Evolutionary conservation across 2,888 invertebrate species (phyloP).

Genomic region (Heliconius cydno): DNA sequence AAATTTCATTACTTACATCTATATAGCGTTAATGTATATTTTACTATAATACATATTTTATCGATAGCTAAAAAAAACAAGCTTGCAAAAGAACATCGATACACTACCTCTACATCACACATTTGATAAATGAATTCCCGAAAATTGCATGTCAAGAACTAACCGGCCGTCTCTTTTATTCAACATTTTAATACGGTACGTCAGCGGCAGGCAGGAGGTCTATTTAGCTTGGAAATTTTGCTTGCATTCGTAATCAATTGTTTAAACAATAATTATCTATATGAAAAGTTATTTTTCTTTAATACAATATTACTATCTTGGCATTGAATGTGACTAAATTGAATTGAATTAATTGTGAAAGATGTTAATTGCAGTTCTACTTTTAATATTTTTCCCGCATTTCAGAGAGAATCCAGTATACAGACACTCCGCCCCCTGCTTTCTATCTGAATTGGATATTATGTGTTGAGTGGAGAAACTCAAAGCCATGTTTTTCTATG

Average conservation of each 20-base stretch:
- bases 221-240: conserved; percentile 61
- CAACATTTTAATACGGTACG: conserved; percentile 77
- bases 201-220: conserved; percentile 62
- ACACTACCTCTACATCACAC: conserved; percentile 51
- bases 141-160: conserved; percentile 81
- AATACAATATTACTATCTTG: background rate
- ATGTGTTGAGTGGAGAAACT: background rate
- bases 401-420: background rate
- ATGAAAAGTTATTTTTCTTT: background rate
- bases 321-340: background rate
- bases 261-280: conserved; percentile 32
- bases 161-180: conserved; percentile 70
- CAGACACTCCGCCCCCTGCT: background rate
- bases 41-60: conserved; percentile 5
- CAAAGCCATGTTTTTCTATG: too few species aligned
- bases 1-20: background rate
- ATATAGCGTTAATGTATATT: background rate
- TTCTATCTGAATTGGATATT: background rate
- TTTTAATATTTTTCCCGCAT: background rate
- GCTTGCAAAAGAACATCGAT: conserved; percentile 29
- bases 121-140: conserved; percentile 76
- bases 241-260: conserved; percentile 47
- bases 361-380: too few species aligned
- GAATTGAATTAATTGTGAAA: background rate
- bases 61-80: conserved; percentile 51